These are phyloP conservation scores for Bujurquina vittata DNA, from an alignment of 2,113 vertebrate species.

Conservation along the genomic window DNA sequence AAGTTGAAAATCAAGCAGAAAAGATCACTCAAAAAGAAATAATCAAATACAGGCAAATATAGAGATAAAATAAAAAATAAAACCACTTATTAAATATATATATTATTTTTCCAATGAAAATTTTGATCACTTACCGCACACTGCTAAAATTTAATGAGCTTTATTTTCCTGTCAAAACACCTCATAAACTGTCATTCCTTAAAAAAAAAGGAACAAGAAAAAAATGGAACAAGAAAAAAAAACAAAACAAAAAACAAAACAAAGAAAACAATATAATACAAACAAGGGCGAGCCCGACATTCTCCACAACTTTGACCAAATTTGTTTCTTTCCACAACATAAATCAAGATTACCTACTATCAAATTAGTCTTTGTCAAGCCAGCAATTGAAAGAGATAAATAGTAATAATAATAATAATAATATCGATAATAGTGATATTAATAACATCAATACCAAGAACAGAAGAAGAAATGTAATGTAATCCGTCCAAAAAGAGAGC, in stretches of 20 bases:
- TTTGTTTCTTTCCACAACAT: slow-evolving; percentile 66
- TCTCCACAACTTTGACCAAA: slow-evolving; percentile 68
- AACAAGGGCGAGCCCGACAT: slow-evolving; percentile 68
- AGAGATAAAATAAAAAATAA: slow-evolving; percentile 63
- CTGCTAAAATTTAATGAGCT: slow-evolving; percentile 72
- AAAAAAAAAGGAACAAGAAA: slow-evolving; percentile 48
- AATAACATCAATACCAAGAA: slow-evolving; percentile 74
- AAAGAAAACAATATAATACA: slow-evolving; percentile 22
- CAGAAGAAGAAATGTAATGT: slow-evolving; percentile 57
- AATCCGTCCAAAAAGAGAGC: slow-evolving; percentile 61
- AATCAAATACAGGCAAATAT: slow-evolving; percentile 72
- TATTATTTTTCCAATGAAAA: slow-evolving; percentile 64
- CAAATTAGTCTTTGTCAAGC: slow-evolving; percentile 71
- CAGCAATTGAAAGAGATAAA: slow-evolving; percentile 78
- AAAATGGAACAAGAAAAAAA: slow-evolving; percentile 48
- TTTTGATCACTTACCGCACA: slow-evolving; percentile 73
- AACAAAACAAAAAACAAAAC: slow-evolving; percentile 47
- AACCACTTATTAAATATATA: slow-evolving; percentile 77
- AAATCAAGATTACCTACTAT: slow-evolving; percentile 70
- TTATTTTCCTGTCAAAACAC: slow-evolving; percentile 68
- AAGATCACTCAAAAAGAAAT: slow-evolving; percentile 65
- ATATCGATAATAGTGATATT: slow-evolving; percentile 70
- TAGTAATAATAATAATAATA: slow-evolving; percentile 74
- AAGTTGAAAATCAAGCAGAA: slow-evolving; percentile 67
- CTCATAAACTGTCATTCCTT: slow-evolving; percentile 68